Conservation (phyloP, 2,888 invertebrate species). For the Herminia tarsipennalis region DNA sequence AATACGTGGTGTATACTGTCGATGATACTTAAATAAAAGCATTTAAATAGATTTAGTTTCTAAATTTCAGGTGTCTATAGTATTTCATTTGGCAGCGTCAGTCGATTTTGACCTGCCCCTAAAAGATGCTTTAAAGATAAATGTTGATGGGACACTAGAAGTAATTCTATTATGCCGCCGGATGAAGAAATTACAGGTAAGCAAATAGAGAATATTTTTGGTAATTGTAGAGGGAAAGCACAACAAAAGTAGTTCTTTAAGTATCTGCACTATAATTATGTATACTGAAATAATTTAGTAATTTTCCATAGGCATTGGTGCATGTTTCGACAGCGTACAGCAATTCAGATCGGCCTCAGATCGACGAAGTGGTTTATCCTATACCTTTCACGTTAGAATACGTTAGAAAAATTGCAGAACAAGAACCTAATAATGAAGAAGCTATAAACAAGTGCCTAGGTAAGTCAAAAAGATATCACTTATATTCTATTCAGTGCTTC, state of each 20-base stretch:
- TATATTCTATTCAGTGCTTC: no score
- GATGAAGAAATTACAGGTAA: conserved; percentile 51
- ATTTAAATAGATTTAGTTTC: not conserved
- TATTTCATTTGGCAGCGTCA: conserved; percentile 50
- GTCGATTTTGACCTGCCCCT: conserved; percentile 40
- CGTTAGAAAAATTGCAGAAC: conserved; percentile 19
- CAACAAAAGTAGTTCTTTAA: not conserved
- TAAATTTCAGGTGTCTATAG: conserved; percentile 46
- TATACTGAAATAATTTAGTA: not conserved
- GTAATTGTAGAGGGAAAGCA: not conserved
- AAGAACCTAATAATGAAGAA: conserved; percentile 21
- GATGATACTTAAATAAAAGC: no score
- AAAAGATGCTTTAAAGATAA: conserved; percentile 36
- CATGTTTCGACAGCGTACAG: conserved; percentile 50
- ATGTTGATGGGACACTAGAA: conserved; percentile 47
- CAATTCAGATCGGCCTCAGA: conserved; percentile 35
- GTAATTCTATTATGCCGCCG: conserved; percentile 46
- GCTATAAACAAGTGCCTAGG: conserved; percentile 40
- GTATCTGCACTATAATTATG: not conserved
- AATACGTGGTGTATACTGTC: no score
- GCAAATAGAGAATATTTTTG: not conserved
- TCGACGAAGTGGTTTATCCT: conserved; percentile 45
- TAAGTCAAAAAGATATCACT: no score
- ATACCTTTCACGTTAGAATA: conserved; percentile 25
- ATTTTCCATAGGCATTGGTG: conserved; percentile 40